Conservation (phyloP, 2,888 invertebrate genomes). For the Gymnocheta viridis region DNA sequence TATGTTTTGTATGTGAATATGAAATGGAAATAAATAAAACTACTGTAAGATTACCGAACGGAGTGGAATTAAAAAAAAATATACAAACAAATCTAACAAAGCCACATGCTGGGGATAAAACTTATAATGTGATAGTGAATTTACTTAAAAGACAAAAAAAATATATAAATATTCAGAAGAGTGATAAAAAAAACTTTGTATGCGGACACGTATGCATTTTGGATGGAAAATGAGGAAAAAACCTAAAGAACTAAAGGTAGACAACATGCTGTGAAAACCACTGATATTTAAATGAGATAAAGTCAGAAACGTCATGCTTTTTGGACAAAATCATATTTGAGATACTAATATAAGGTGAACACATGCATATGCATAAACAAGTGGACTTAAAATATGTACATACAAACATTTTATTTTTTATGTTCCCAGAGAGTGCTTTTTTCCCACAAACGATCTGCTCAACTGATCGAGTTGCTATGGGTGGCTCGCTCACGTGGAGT, state of each 20-base stretch:
- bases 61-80: slow-evolving; percentile 11
- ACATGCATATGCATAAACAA: neutral
- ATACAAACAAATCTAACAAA: slow-evolving; percentile 38
- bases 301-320: slow-evolving; percentile 69
- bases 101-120: slow-evolving; percentile 64
- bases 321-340: slow-evolving; percentile 67
- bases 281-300: slow-evolving; percentile 69
- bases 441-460: neutral
- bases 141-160: slow-evolving; percentile 46
- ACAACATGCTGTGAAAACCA: slow-evolving; percentile 64
- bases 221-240: slow-evolving; percentile 1
- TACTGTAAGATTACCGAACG: slow-evolving; percentile 45
- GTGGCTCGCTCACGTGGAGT: too few species aligned
- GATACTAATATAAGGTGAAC: slow-evolving; percentile 42
- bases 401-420: too few species aligned
- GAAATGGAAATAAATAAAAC: slow-evolving; percentile 48
- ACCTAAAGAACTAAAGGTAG: slow-evolving; percentile 45
- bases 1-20: slow-evolving; percentile 4
- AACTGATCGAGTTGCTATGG: neutral
- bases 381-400: too few species aligned
- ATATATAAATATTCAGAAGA: slow-evolving; percentile 15
- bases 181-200: slow-evolving; percentile 11
- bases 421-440: neutral
- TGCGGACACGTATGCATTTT: slow-evolving; percentile 31
- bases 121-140: slow-evolving; percentile 62